A percentile compares a stretch with the other conserved stretches of the same genome.
phyloP scores from a whole-genome alignment of 2,797 vertebrate genomes.

The Mormyrops attenuatus region DNA sequence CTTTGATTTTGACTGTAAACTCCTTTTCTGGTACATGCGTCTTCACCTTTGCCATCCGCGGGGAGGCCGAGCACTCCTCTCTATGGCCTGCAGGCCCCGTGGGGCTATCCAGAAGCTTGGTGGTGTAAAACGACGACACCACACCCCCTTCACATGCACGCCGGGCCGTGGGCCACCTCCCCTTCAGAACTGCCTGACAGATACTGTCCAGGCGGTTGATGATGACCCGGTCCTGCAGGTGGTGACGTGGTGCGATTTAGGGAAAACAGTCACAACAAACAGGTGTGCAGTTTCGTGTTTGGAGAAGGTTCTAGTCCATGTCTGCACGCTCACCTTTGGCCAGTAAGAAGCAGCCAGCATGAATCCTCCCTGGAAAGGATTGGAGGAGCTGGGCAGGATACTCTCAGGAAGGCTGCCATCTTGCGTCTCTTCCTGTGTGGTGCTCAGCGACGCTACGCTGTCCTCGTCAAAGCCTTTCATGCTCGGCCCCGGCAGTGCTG shows the following conservation, averaged over 20 bases:
- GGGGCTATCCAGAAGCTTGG: conserved; percentile 85
- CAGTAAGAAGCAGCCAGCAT: conserved; percentile 92
- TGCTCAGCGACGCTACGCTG: conserved; percentile 86
- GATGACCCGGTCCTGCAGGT: conserved; percentile 87
- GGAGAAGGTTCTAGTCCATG: background rate
- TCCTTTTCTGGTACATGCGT: conserved; percentile 99
- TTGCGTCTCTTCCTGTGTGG: conserved; percentile 84
- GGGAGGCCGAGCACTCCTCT: conserved; percentile 81
- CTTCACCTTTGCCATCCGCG: conserved; percentile 99
- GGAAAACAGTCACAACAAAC: background rate
- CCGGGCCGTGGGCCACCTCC: conserved; percentile 89
- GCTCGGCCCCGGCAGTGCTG: conserved; percentile 68
- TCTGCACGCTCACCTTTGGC: conserved; percentile 79
- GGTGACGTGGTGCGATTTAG: background rate
- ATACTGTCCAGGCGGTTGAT: conserved; percentile 97
- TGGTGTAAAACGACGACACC: conserved; percentile 97
- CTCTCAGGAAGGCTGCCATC: conserved; percentile 83
- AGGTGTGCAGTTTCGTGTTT: background rate
- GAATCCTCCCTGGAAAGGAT: conserved; percentile 82
- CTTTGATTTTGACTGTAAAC: conserved; percentile 99
- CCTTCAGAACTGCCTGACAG: conserved; percentile 94
- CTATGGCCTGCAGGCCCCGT: conserved; percentile 57
- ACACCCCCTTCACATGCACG: conserved; percentile 79
- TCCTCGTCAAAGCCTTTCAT: conserved; percentile 93
- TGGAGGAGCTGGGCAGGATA: conserved; percentile 75